A percentile compares a stretch with the other conserved stretches of the same genome.
Conservation (phyloP, 1,140 invertebrate genomes). For the Drosophila lacteicornis region DNA sequence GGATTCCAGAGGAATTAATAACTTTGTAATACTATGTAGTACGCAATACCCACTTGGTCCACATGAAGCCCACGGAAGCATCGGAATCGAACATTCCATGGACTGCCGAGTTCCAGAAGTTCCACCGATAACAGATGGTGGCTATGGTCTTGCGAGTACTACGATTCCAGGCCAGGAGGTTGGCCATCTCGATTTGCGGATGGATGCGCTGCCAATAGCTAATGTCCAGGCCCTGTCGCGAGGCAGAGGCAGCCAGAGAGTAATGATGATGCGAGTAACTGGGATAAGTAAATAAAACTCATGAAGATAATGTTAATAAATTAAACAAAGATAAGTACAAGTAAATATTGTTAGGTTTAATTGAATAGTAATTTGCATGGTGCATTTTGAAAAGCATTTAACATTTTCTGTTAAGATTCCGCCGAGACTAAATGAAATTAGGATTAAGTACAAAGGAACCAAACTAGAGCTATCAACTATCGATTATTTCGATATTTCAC, state of each 20-base stretch:
- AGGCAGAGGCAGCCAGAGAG: slow-evolving; percentile 66
- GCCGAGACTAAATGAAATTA: too few species aligned
- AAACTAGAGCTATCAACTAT: too few species aligned
- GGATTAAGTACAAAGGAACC: too few species aligned
- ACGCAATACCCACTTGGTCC: slow-evolving; percentile 59
- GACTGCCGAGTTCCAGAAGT: slow-evolving; percentile 71
- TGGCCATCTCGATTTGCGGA: slow-evolving; percentile 79
- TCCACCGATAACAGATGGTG: slow-evolving; percentile 79
- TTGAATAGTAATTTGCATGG: too few species aligned
- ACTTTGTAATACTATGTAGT: neutral
- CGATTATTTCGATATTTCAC: too few species aligned
- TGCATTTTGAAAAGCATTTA: too few species aligned
- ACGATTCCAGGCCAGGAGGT: slow-evolving; percentile 74
- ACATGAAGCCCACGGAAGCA: slow-evolving; percentile 79
- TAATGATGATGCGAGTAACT: slow-evolving; percentile 69
- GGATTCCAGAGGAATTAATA: neutral
- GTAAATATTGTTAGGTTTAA: too few species aligned
- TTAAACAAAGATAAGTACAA: neutral
- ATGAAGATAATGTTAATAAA: neutral
- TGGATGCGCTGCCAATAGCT: slow-evolving; percentile 83
- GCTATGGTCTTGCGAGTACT: slow-evolving; percentile 73
- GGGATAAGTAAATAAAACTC: neutral
- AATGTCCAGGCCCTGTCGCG: slow-evolving; percentile 71
- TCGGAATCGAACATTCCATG: slow-evolving; percentile 80
- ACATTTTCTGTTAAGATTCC: too few species aligned